Evolutionary conservation across 2,113 vertebrate genomes (phyloP).

Genomic region (Oxygymnocypris stewartii): DNA sequence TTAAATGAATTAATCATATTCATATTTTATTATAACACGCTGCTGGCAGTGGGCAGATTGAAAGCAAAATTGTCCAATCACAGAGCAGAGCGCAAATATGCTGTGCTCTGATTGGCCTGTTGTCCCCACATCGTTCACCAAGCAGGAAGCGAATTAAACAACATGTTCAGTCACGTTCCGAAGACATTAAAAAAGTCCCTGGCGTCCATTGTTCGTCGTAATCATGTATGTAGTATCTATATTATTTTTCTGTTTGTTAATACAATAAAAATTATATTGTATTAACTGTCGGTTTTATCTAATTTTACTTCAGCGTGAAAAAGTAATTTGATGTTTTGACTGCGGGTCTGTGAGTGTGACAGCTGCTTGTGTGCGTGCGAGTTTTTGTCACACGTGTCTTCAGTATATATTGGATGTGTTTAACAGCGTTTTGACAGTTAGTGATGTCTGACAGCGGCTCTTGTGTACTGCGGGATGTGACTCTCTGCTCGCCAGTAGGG

Average conservation of each 20-base stretch:
- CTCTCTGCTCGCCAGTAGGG: constrained; percentile 44
- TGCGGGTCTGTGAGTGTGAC: neutral
- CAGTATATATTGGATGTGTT: neutral
- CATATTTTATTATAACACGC: neutral
- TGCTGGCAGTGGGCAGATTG: neutral
- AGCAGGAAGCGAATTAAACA: neutral
- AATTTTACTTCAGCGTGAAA: neutral
- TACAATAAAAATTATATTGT: neutral
- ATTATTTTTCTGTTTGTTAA: neutral
- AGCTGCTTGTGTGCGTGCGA: neutral
- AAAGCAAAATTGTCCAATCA: constrained; percentile 14
- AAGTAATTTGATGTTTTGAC: neutral
- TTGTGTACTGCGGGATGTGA: constrained; percentile 44
- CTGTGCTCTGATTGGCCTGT: constrained; percentile 7
- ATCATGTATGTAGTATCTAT: neutral
- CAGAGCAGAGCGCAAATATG: neutral
- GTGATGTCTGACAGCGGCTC: constrained; percentile 27
- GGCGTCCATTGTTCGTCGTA: neutral
- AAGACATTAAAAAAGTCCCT: neutral
- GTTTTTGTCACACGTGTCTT: neutral
- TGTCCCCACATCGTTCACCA: neutral
- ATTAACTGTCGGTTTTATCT: neutral
- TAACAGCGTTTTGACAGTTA: neutral
- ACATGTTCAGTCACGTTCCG: neutral
- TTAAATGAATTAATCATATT: neutral